These are phyloP conservation scores for Agriotes lineatus DNA, from an alignment of 2,888 invertebrate species.

Conservation along the genomic window DNA sequence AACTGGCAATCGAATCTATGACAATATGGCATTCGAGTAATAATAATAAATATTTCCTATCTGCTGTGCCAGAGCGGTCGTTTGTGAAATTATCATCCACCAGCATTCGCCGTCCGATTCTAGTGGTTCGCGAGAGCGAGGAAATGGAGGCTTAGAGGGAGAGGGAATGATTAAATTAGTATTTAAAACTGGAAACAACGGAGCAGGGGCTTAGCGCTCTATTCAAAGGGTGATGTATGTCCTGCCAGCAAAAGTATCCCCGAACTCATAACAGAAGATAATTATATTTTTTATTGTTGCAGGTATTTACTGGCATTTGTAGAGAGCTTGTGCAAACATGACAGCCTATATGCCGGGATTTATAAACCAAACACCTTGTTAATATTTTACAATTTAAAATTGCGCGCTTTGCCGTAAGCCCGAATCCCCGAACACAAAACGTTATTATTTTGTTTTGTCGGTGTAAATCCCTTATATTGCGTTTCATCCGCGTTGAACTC, in stretches of 20 bases:
- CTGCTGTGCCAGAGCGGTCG: conserved; percentile 56
- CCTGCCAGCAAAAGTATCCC: conserved; percentile 38
- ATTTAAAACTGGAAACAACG: conserved; percentile 53
- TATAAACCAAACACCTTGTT: conserved; percentile 35
- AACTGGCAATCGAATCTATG: conserved; percentile 57
- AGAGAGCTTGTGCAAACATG: conserved; percentile 38
- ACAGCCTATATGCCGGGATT: conserved; percentile 37
- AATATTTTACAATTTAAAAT: conserved; percentile 21
- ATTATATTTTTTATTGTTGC: conserved; percentile 46
- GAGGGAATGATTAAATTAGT: conserved; percentile 50
- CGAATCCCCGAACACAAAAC: conserved; percentile 10
- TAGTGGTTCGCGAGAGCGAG: conserved; percentile 39
- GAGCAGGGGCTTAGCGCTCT: conserved; percentile 42
- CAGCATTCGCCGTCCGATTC: conserved; percentile 49
- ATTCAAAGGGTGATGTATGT: conserved; percentile 47
- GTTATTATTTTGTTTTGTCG: conserved; percentile 21
- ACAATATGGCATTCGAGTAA: conserved; percentile 59
- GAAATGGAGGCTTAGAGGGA: conserved; percentile 46
- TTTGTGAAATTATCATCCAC: conserved; percentile 57
- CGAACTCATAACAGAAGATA: conserved; percentile 45
- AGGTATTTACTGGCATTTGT: conserved; percentile 42
- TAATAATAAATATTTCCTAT: conserved; percentile 61
- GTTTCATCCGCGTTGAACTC: conserved; percentile 20
- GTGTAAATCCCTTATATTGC: conserved; percentile 28
- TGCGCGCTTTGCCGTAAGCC: conserved; percentile 17